These are phyloP conservation scores for Microtus oregoni DNA, from an alignment of 2,113 vertebrate genomes.

Conservation along the genomic window DNA sequence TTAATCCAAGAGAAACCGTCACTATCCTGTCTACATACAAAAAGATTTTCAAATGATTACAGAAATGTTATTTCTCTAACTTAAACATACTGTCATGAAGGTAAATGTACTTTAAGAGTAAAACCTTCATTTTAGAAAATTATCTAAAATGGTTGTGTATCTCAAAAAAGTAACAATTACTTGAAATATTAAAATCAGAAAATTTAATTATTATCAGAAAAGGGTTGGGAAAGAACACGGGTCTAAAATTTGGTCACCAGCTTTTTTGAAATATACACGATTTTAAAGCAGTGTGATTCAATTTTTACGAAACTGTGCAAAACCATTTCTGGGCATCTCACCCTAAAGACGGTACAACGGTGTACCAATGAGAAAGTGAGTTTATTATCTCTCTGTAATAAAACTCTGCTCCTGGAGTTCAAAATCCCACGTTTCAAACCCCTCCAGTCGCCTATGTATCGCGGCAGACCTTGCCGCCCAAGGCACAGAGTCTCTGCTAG, in stretches of 20 bases:
- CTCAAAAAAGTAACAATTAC: constrained; percentile 16
- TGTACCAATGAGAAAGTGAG: neutral
- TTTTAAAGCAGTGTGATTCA: neutral
- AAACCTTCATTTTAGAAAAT: constrained; percentile 48
- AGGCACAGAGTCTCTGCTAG: neutral
- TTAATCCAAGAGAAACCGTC: neutral
- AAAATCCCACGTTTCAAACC: neutral
- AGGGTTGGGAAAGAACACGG: neutral
- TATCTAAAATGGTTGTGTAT: constrained; percentile 7
- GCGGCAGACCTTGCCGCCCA: neutral
- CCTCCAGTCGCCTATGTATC: neutral
- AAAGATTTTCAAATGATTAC: constrained; percentile 6
- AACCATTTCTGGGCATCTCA: neutral
- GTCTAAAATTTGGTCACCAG: constrained; percentile 8
- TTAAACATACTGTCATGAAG: neutral
- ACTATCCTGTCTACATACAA: neutral
- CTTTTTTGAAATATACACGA: neutral
- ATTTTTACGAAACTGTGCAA: constrained; percentile 29
- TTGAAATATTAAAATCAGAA: constrained; percentile 5
- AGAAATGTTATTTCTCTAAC: constrained; percentile 36
- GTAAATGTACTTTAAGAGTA: constrained; percentile 7
- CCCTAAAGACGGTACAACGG: neutral
- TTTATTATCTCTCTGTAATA: neutral
- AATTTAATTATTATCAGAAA: neutral
- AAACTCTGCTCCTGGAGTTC: constrained; percentile 2